phyloP scores from a whole-genome alignment of 2,797 vertebrate genomes.

The Siniperca undulata region DNA sequence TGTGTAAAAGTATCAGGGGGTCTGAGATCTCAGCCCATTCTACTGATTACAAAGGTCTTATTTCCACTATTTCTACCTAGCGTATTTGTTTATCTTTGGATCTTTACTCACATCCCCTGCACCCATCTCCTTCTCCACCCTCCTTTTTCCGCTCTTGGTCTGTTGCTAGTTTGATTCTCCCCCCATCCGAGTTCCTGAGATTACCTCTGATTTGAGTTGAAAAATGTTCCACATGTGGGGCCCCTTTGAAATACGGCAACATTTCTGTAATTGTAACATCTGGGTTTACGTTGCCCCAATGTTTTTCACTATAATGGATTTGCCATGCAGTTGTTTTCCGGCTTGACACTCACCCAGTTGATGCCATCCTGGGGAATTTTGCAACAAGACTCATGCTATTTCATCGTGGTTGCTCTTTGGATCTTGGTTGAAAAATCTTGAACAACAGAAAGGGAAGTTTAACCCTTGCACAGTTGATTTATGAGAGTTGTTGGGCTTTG shows the following conservation, averaged over 20 bases:
- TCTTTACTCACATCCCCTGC: not conserved
- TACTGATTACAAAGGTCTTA: not conserved
- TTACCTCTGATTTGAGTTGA: slow-evolving; percentile 56
- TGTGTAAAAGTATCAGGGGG: not conserved
- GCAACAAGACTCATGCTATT: slow-evolving; percentile 14
- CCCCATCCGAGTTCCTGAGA: slow-evolving; percentile 44
- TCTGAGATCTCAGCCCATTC: not conserved
- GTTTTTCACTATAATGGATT: slow-evolving; percentile 71
- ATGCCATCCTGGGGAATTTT: slow-evolving; percentile 28
- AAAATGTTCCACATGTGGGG: slow-evolving; percentile 71
- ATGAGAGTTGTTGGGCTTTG: slow-evolving; percentile 77
- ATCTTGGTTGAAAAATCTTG: slow-evolving; percentile 52
- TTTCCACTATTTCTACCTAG: not conserved
- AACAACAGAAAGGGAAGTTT: slow-evolving; percentile 77
- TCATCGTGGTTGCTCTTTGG: slow-evolving; percentile 36
- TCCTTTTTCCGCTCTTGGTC: slow-evolving; percentile 13
- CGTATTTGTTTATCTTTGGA: not conserved
- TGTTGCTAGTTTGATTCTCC: slow-evolving; percentile 39
- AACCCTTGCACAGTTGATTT: slow-evolving; percentile 81
- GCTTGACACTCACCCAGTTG: slow-evolving; percentile 19
- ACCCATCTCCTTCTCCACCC: not conserved
- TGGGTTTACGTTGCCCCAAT: slow-evolving; percentile 63
- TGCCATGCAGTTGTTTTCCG: slow-evolving; percentile 49
- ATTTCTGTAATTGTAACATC: slow-evolving; percentile 77
- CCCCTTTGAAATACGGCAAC: slow-evolving; percentile 69